Conservation (phyloP, 2,888 invertebrate genomes). For the Neoascia interrupta region DNA sequence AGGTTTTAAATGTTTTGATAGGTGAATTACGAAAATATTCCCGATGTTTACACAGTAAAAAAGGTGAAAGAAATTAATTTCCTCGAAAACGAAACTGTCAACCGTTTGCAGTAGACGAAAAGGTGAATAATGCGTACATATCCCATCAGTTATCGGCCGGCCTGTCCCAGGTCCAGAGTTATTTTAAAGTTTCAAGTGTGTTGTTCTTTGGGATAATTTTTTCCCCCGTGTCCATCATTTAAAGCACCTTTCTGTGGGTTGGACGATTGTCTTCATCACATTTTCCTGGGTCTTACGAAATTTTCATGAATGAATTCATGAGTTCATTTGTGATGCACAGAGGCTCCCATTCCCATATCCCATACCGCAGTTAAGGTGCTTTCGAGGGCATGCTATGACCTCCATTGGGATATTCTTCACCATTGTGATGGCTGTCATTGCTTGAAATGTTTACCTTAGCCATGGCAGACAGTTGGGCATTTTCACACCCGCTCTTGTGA, state of each 20-base stretch:
- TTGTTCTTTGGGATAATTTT: slow-evolving; percentile 63
- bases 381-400: slow-evolving; percentile 3
- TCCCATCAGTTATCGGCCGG: neutral
- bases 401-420: slow-evolving; percentile 5
- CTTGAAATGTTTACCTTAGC: slow-evolving; percentile 58
- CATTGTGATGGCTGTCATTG: neutral
- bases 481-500: slow-evolving; percentile 53
- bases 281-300: slow-evolving; percentile 22
- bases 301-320: slow-evolving; percentile 68
- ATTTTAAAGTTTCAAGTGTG: slow-evolving; percentile 62
- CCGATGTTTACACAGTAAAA: slow-evolving; percentile 62
- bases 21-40: slow-evolving; percentile 66
- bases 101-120: slow-evolving; percentile 13
- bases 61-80: slow-evolving; percentile 68
- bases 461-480: slow-evolving; percentile 65
- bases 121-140: slow-evolving; percentile 42
- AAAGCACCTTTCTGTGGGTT: slow-evolving; percentile 29
- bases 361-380: slow-evolving; percentile 18
- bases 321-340: slow-evolving; percentile 19
- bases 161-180: slow-evolving; percentile 17
- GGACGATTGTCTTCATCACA: neutral
- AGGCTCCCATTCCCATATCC: neutral
- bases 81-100: slow-evolving; percentile 60
- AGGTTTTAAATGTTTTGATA: slow-evolving; percentile 62
- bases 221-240: slow-evolving; percentile 7